Base-by-base conservation (phyloP, 37 sponge, comb jelly and placozoan genomes). In the Mnemiopsis leidyi region DNA sequence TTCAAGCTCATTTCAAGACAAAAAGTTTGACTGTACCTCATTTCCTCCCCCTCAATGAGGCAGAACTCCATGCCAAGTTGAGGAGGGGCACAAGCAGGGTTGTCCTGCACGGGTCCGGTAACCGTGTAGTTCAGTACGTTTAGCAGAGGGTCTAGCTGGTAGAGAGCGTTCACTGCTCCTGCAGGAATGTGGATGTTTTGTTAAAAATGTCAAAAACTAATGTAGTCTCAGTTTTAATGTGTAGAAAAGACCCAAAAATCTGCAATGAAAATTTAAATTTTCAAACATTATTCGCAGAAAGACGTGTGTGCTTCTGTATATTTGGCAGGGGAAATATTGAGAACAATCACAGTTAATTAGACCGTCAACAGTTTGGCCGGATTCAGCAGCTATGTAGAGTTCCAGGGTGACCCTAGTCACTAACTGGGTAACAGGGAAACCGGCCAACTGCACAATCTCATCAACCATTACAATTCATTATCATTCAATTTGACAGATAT, bases 141-240 rank as follows among this genome's bases (percentile, higher is more conserved):
- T 13, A 79, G 38, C 5, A 33, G 7, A 9, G 36, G 23, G 38
- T 79, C 82, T 33, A 79, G 38, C 21, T 79, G 82, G 82, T 79
- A 79, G 7, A 79, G 35, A 7, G 82, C 36, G 38, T 79, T 79
- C 37, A 79, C 82, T 7, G 82, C 82, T 36, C 82, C 82, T 79
- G 82, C 5, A 73, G 24, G 16, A n/a, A n/a, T n/a, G n/a, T n/a
- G n/a, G n/a, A n/a, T n/a, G n/a, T n/a, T n/a, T n/a, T n/a, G n/a
- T n/a, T n/a, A n/a, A n/a, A n/a, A n/a, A n/a, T n/a, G n/a, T n/a
- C n/a, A n/a, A n/a, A n/a, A n/a, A n/a, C n/a, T n/a, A n/a, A n/a
- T n/a, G n/a, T n/a, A n/a, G n/a, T n/a, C n/a, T n/a, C n/a, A n/a
- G n/a, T n/a, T n/a, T n/a, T n/a, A n/a, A n/a, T n/a, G n/a, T n/a